Base-by-base conservation (phyloP, 2,797 vertebrate genomes). In the Nyctibius grandis region DNA sequence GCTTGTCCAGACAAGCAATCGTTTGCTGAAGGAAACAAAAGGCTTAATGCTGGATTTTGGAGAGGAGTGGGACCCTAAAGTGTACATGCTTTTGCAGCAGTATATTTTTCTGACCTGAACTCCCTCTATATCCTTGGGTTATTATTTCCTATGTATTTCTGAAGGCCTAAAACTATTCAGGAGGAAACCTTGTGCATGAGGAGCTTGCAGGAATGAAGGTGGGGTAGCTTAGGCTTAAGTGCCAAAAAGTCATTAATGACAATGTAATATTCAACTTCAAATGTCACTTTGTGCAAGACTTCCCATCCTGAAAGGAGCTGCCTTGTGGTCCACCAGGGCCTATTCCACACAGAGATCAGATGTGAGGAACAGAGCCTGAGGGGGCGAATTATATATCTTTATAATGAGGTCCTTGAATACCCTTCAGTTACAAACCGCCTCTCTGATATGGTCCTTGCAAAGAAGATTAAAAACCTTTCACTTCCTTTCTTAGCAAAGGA, bases 1-100 rank as follows among this genome's bases (percentile, higher is more conserved):
- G 28, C 12, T 51, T 18, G 72, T 78, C 15, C 18, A 50, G n/a
- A 7, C 13, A 12, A 64, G 7, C 15, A 60, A 3, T 15, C 0
- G 1, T 3, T 74, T 65, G 33, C n/a, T 42, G 51, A 29, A 69
- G 42, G 50, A 64, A 74, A 51, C 5, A 6, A 19, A 31, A 33
- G 21, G 5, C 8, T 59, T 60, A 34, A n/a, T 9, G 3, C 2
- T 64, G 15, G 17, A 3, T 61, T 84, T 45, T 38, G 26, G 40
- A 42, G 26, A 60, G 22, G 34, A 44, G 65, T 7, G 17, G 13
- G 12, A n/a, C 11, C 10, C 15, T 61, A n/a, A 88, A 60, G 1
- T 0, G 0, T 15, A 42, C 1, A 2, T 38, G 11, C 22, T 47
- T 69, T 57, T 16, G 3, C 9, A 38, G 16, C 50, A 36, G 33